Evolutionary conservation across 1,140 invertebrate species (phyloP).

Genomic region (Drosophila biarmipes): DNA sequence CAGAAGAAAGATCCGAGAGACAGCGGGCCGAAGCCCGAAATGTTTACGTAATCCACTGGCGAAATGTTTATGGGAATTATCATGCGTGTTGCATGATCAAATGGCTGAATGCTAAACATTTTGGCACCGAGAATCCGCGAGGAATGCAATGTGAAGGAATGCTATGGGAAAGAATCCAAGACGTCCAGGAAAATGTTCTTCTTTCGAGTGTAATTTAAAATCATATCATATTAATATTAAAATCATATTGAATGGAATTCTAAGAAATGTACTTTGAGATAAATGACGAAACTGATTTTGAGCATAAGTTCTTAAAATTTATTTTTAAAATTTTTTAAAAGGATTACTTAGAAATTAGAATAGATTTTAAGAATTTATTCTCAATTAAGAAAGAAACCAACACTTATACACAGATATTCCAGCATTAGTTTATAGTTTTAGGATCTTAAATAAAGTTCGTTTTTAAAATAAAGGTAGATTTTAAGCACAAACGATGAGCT

Average conservation of each 20-base stretch:
- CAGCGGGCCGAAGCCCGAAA: conserved; percentile 9
- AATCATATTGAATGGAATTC: too few species aligned
- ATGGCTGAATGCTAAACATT: conserved; percentile 11
- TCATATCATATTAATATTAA: not conserved
- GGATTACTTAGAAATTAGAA: too few species aligned
- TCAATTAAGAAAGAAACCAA: too few species aligned
- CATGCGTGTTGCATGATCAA: conserved; percentile 64
- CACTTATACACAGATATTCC: too few species aligned
- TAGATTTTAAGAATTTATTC: too few species aligned
- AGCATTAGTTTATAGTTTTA: too few species aligned
- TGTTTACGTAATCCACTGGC: conserved; percentile 67
- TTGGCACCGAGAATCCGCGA: conserved; percentile 29
- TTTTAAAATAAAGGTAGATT: not conserved
- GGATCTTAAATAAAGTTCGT: too few species aligned
- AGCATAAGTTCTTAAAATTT: too few species aligned
- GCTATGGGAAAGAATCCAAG: not conserved
- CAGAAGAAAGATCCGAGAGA: conserved; percentile 26
- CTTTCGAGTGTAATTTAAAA: not conserved
- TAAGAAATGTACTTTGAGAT: not conserved
- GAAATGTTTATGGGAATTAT: conserved; percentile 71
- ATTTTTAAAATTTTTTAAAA: too few species aligned
- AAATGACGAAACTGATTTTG: too few species aligned
- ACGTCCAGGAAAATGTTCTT: not conserved
- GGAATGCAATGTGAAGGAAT: conserved; percentile 6
- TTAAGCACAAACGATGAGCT: not conserved